A percentile compares a stretch with the other conserved stretches of the same genome.
These are phyloP conservation scores for Motacilla tschutschensis DNA, from an alignment of 2,113 vertebrate species.

Conservation along the genomic window DNA sequence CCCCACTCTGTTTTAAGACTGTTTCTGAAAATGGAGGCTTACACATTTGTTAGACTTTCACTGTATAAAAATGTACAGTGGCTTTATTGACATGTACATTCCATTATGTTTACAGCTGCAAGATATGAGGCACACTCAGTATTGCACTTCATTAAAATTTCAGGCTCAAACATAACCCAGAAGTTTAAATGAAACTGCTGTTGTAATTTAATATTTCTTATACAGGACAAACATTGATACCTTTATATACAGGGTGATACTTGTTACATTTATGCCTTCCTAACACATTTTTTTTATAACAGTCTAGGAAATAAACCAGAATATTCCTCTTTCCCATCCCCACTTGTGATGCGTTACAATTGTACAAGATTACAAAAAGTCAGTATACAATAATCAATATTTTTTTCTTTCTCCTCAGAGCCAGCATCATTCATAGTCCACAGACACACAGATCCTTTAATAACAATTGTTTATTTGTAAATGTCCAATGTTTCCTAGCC, in stretches of 20 bases:
- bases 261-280: conserved; percentile 91
- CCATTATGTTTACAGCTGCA: conserved; percentile 98
- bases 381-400: conserved; percentile 89
- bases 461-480: conserved; percentile 81
- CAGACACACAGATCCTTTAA: conserved; percentile 77
- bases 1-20: neutral
- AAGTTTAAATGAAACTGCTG: conserved; percentile 98
- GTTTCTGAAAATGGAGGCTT: neutral
- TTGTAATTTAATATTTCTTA: conserved; percentile 96
- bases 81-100: conserved; percentile 99
- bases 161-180: conserved; percentile 98
- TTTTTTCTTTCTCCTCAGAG: conserved; percentile 69
- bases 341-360: conserved; percentile 89
- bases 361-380: conserved; percentile 97
- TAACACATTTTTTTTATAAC: conserved; percentile 87
- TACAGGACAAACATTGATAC: conserved; percentile 98
- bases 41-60: conserved; percentile 78
- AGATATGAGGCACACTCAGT: conserved; percentile 99
- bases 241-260: conserved; percentile 97
- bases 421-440: conserved; percentile 78
- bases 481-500: conserved; percentile 89
- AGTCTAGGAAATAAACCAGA: conserved; percentile 88
- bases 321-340: conserved; percentile 81
- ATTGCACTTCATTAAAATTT: conserved; percentile 99
- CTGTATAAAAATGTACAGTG: conserved; percentile 99